These are phyloP conservation scores for Trachurus trachurus DNA, from an alignment of 2,797 vertebrate species.

Conservation along the genomic window DNA sequence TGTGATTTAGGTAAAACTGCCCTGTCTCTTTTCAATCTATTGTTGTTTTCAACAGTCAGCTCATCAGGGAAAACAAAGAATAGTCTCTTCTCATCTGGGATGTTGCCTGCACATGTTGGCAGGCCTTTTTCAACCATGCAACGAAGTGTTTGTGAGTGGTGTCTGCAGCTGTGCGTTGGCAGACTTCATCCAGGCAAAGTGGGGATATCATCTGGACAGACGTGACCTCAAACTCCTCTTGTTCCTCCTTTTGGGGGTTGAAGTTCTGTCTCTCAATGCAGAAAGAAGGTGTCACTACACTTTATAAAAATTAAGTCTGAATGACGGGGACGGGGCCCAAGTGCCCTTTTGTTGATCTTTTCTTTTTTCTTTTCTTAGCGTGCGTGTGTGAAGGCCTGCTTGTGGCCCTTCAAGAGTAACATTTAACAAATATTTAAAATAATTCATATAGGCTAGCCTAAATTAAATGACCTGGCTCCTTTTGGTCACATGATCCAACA, in stretches of 20 bases:
- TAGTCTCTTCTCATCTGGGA: not conserved
- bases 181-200: conserved; percentile 13
- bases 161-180: not conserved
- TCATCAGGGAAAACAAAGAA: conserved; percentile 19
- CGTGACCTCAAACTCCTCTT: conserved; percentile 24
- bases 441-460: no score
- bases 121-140: not conserved
- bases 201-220: conserved; percentile 8
- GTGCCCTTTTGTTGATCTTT: no score
- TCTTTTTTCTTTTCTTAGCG: no score
- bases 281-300: not conserved
- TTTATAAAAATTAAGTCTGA: not conserved
- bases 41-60: conserved; percentile 15
- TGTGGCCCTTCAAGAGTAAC: no score
- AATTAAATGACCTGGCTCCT: no score
- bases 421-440: no score
- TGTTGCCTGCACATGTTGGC: conserved; percentile 10
- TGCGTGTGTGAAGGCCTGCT: no score
- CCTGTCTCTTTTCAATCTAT: conserved; percentile 15
- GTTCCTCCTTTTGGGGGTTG: not conserved
- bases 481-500: no score
- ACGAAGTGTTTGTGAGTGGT: conserved; percentile 18
- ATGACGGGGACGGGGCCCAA: no score
- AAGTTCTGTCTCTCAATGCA: not conserved
- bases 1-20: conserved; percentile 22